A percentile compares a stretch with the other conserved stretches of the same genome.
Evolutionary conservation across 2,113 vertebrate genomes (phyloP).

Genomic region (Odontophorus gujanensis): DNA sequence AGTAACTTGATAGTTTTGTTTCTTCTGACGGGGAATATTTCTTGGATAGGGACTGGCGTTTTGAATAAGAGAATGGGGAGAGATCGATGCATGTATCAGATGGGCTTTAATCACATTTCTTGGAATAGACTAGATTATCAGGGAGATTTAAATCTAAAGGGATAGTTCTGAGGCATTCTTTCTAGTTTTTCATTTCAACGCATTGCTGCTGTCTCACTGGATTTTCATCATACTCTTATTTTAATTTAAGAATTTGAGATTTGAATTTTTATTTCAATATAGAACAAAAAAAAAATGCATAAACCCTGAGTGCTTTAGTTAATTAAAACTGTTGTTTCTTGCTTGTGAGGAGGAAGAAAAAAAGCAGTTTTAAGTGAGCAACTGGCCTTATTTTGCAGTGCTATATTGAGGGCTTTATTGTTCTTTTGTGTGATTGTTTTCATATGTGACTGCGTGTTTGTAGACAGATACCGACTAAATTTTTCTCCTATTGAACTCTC

Average conservation of each 20-base stretch:
- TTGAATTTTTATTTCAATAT: background rate
- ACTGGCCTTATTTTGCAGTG: background rate
- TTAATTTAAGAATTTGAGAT: background rate
- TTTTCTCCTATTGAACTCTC: background rate
- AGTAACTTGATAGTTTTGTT: background rate
- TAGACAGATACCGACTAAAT: background rate
- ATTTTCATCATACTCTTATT: background rate
- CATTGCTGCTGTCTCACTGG: rapidly evolving
- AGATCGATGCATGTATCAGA: background rate
- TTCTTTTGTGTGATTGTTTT: background rate
- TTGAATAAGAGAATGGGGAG: background rate
- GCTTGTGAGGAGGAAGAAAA: background rate
- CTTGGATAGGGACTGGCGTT: background rate
- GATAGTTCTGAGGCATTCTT: background rate
- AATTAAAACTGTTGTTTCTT: background rate
- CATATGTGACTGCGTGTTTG: background rate
- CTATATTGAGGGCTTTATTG: background rate
- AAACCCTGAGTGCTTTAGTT: background rate
- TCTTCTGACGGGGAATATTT: background rate
- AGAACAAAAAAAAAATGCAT: background rate
- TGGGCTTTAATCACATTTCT: background rate
- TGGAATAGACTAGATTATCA: background rate
- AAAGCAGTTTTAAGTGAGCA: background rate
- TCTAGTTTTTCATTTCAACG: background rate
- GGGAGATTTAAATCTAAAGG: background rate